Base-by-base conservation (phyloP, 2,888 invertebrate genomes). In the Petrolisthes cinctipes region DNA sequence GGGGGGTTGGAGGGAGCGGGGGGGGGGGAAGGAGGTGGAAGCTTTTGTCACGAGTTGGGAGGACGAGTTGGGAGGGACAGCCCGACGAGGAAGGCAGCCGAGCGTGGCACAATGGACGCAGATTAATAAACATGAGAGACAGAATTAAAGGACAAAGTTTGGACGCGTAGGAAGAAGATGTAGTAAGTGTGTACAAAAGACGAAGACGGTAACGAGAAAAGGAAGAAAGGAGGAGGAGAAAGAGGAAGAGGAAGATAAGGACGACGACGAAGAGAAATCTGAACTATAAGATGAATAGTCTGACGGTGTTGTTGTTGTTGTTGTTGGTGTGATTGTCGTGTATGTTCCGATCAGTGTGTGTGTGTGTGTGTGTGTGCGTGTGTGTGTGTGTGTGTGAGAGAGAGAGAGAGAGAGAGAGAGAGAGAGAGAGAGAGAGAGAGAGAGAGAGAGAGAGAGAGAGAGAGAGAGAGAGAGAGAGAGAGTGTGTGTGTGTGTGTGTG, bases 381-480 rank as follows among this genome's bases (percentile, higher is more conserved):
- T 71, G 0, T 17, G 14, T 6, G 17, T 6, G 71, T 6, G 17
- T 6, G 71, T 71, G 71, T 14, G 71, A 1, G 71, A 0, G 37
- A 1, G 37, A 1, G 2, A 1, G 37, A 37, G 37, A 37, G 37
- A 37, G 37, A 37, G 37, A 37, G 71, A 66, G 71, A 7, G 71
- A n/a, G 66, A 66, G 81, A 66, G 81, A 81, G 37, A 66, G 37
- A 66, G 66, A 23, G 66, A 81, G 20, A 81, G 81, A 23, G 61
- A 51, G 51, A 81, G 17, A 66, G 37, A 66, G 20, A 80, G 80
- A 80, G 56, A 80, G 56, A 80, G 20, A 80, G 56, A 56, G 80
- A 56, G 66, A 81, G 61, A 61, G 66, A 61, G 37, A 61, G 66
- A 61, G 81, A 80, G 80, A 80, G 80, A 57, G 57, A 80, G 80